Percentiles rank a stretch among this genome's conserved stretches.
These are phyloP conservation scores for Porites divaricata DNA, from an alignment of 92 coral and sea anemone species.

Conservation along the genomic window DNA sequence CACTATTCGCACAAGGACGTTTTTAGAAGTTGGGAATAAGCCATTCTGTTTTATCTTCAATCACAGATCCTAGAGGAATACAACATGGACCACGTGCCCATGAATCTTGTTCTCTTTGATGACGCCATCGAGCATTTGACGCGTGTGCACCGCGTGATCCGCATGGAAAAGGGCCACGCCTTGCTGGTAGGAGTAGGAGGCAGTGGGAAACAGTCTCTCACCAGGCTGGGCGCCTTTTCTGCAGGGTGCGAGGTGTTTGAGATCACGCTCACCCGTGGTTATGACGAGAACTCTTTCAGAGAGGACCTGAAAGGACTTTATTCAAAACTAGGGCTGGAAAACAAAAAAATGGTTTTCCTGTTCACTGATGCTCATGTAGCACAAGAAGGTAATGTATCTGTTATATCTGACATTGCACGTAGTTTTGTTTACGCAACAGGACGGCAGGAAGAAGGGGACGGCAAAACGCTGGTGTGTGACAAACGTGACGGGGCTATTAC, in stretches of 20 bases:
- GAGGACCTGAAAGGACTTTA: slow-evolving; percentile 97
- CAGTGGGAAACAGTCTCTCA: slow-evolving; percentile 97
- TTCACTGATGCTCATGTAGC: slow-evolving; percentile 99
- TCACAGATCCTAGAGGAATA: slow-evolving; percentile 93
- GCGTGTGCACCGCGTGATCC: slow-evolving; percentile 98
- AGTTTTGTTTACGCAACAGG: too few species aligned
- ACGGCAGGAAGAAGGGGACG: too few species aligned
- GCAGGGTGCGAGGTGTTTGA: slow-evolving; percentile 99
- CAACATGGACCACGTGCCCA: slow-evolving; percentile 98
- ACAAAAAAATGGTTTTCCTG: slow-evolving; percentile 93
- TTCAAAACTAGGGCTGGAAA: slow-evolving; percentile 90
- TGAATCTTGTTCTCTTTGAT: slow-evolving; percentile 98
- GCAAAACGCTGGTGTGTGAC: too few species aligned
- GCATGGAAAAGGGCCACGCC: slow-evolving; percentile 99
- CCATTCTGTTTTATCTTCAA: neutral
- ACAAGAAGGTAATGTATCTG: slow-evolving; percentile 76
- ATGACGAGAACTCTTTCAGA: slow-evolving; percentile 90
- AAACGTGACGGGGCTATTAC: too few species aligned
- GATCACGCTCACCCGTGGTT: slow-evolving; percentile 96
- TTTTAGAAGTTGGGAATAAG: too few species aligned
- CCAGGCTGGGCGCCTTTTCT: slow-evolving; percentile 94
- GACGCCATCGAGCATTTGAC: slow-evolving; percentile 99
- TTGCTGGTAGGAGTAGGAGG: slow-evolving; percentile 99
- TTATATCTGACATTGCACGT: neutral
- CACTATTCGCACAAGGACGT: too few species aligned